Conservation (phyloP, 1,140 invertebrate species). For the Microplitis mediator region DNA sequence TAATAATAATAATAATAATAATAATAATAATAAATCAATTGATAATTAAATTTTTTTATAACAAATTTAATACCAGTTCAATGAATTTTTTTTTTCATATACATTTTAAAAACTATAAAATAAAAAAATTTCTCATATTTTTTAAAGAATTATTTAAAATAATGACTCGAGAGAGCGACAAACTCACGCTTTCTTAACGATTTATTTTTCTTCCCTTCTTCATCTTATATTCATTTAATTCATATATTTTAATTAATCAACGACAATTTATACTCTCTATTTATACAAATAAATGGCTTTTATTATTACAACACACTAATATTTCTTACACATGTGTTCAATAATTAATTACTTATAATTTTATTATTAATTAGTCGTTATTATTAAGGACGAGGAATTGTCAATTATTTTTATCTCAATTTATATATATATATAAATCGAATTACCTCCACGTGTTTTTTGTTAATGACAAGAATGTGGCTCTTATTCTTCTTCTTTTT, state of each 20-base stretch:
- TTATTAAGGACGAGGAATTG: no score
- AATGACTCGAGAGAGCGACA: neutral
- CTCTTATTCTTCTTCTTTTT: neutral
- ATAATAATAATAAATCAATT: constrained; percentile 1
- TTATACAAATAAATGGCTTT: constrained; percentile 40
- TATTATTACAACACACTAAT: constrained; percentile 42
- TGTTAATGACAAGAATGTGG: neutral
- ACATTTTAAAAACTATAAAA: no score
- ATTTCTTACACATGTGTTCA: constrained; percentile 23
- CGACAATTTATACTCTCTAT: constrained; percentile 41
- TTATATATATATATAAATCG: neutral
- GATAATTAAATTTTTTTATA: no score
- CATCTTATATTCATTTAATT: neutral
- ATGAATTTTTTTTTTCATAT: neutral
- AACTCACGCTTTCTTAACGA: neutral
- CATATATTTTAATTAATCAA: constrained; percentile 22
- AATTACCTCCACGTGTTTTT: constrained; percentile 7
- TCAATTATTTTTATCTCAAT: neutral
- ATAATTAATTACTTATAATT: constrained; percentile 10
- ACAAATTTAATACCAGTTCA: no score
- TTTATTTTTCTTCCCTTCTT: neutral
- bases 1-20: constrained; percentile 37
- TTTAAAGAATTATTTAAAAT: no score
- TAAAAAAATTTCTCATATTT: no score
- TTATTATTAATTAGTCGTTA: no score